phyloP scores from a whole-genome alignment of 2,888 invertebrate species.

The Spicauda simplicius region DNA sequence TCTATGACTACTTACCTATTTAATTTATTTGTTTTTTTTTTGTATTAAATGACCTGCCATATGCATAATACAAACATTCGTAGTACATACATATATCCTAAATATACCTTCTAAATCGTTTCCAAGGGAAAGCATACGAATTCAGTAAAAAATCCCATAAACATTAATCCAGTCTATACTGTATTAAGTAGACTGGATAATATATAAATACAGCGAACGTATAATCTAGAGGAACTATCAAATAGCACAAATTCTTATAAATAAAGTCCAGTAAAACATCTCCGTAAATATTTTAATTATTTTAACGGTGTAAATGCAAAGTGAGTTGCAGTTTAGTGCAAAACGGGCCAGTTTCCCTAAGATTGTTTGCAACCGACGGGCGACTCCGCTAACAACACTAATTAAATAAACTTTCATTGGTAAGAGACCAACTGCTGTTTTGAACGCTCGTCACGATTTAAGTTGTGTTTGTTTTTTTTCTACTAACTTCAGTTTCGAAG shows the following conservation, averaged over 20 bases:
- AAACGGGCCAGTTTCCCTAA: constrained; percentile 31
- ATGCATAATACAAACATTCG: no score
- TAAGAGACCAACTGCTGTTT: constrained; percentile 45
- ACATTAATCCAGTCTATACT: no score
- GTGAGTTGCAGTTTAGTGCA: constrained; percentile 23
- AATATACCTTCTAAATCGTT: no score
- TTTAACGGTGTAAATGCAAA: constrained; percentile 28
- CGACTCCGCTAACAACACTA: constrained; percentile 56
- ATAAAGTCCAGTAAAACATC: not conserved
- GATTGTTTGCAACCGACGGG: constrained; percentile 53
- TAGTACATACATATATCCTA: no score
- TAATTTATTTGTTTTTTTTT: no score
- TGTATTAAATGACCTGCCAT: no score
- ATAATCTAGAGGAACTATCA: no score
- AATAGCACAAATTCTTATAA: not conserved
- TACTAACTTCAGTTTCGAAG: not conserved
- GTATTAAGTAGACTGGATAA: no score
- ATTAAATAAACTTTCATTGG: constrained; percentile 57
- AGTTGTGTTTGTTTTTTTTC: constrained; percentile 21
- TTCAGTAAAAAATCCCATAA: no score
- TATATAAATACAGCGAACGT: no score
- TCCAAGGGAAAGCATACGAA: no score
- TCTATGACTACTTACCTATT: no score
- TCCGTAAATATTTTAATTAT: constrained; percentile 6
- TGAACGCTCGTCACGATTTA: constrained; percentile 24